Evolutionary conservation across 2,113 vertebrate genomes (phyloP).

Genomic region (Vulpes ferrilata): DNA sequence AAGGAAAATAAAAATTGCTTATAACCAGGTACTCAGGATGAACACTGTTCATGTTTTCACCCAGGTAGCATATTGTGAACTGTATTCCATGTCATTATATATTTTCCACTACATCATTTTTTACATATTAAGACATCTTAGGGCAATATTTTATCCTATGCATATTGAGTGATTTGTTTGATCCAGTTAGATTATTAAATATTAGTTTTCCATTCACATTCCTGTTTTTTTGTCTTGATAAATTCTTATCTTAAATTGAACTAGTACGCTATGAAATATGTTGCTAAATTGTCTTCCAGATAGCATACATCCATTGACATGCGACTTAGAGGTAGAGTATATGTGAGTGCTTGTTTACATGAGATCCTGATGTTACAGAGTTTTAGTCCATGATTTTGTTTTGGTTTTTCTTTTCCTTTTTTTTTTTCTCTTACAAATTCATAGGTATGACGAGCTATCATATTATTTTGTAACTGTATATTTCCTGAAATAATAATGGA

Average conservation of each 20-base stretch:
- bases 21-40: neutral
- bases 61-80: neutral
- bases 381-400: neutral
- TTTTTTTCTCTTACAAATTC: neutral
- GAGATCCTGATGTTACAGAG: neutral
- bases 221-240: neutral
- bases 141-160: neutral
- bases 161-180: neutral
- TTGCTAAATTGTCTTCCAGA: neutral
- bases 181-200: neutral
- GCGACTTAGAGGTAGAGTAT: neutral
- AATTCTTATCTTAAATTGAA: neutral
- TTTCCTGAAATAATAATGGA: neutral
- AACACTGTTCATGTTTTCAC: neutral
- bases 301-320: neutral
- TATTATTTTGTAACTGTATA: neutral
- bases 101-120: neutral
- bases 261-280: neutral
- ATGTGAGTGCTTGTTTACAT: neutral
- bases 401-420: neutral
- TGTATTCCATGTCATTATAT: neutral
- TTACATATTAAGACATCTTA: neutral
- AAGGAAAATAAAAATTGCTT: neutral
- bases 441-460: neutral
- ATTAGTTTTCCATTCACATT: neutral